Percentiles rank a stretch among this genome's conserved stretches.
Evolutionary conservation across 2,888 invertebrate species (phyloP).

Genomic region (Lathronympha strigana): DNA sequence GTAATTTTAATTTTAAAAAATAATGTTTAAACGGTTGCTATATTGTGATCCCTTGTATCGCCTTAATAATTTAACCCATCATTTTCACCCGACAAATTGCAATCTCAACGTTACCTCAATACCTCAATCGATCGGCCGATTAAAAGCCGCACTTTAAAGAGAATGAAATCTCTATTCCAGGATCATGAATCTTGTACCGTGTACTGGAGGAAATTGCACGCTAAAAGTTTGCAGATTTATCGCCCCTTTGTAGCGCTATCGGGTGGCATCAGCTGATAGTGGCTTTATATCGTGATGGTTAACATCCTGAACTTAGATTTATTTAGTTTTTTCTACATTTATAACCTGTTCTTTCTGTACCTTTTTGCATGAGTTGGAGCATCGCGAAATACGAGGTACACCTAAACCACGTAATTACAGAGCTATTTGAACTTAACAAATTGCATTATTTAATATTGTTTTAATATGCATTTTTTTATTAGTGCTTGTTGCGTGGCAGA

Average conservation of each 20-base stretch:
- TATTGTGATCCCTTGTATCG: no score
- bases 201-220: constrained; percentile 78
- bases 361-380: no score
- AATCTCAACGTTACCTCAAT: neutral
- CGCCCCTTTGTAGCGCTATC: constrained; percentile 61
- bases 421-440: no score
- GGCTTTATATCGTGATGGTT: constrained; percentile 21
- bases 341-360: neutral
- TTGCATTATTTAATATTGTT: no score
- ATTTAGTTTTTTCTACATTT: constrained; percentile 12
- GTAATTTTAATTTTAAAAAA: no score
- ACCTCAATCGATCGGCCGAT: constrained; percentile 18
- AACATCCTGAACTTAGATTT: constrained; percentile 23
- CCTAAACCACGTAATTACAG: no score
- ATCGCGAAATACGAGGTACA: no score
- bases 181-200: constrained; percentile 73
- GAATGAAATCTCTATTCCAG: constrained; percentile 48
- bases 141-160: constrained; percentile 48
- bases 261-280: constrained; percentile 39
- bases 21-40: neutral
- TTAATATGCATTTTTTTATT: no score
- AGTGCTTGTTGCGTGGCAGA: no score
- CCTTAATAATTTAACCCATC: neutral
- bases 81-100: neutral
- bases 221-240: constrained; percentile 80